These are phyloP conservation scores for Hydrotaea cyrtoneurina DNA, from an alignment of 2,888 invertebrate genomes.

Conservation along the genomic window DNA sequence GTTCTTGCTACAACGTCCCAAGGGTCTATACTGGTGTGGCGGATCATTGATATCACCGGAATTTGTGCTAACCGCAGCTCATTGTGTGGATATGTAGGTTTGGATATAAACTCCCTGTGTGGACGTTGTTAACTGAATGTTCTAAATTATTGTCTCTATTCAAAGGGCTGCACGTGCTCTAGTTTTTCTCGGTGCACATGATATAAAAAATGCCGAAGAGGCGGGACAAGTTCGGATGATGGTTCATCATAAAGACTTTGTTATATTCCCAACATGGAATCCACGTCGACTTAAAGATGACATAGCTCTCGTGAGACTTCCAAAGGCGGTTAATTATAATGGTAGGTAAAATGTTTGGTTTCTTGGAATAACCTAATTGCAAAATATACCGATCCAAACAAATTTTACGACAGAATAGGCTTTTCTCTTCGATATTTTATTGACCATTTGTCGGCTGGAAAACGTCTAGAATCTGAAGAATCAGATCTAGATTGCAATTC, in stretches of 20 bases:
- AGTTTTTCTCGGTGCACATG: constrained; percentile 79
- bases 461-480: too few species aligned
- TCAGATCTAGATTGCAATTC: too few species aligned
- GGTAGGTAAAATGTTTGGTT: constrained; percentile 70
- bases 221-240: constrained; percentile 79
- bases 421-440: too few species aligned
- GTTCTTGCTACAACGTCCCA: constrained; percentile 76
- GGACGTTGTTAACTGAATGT: not conserved
- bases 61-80: constrained; percentile 78
- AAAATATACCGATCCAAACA: not conserved
- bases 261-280: constrained; percentile 79
- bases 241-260: constrained; percentile 76
- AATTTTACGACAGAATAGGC: too few species aligned
- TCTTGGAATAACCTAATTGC: not conserved
- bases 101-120: not conserved
- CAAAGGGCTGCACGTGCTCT: constrained; percentile 77
- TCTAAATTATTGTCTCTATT: not conserved
- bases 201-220: constrained; percentile 78
- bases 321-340: constrained; percentile 75
- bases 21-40: constrained; percentile 79
- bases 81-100: constrained; percentile 78
- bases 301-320: constrained; percentile 77
- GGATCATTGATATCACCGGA: constrained; percentile 78
- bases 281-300: constrained; percentile 78
- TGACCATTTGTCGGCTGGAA: too few species aligned